Percentiles rank a stretch among this genome's conserved stretches.
Conservation (phyloP, 2,797 vertebrate species). For the Lagorchestes hirsutus region DNA sequence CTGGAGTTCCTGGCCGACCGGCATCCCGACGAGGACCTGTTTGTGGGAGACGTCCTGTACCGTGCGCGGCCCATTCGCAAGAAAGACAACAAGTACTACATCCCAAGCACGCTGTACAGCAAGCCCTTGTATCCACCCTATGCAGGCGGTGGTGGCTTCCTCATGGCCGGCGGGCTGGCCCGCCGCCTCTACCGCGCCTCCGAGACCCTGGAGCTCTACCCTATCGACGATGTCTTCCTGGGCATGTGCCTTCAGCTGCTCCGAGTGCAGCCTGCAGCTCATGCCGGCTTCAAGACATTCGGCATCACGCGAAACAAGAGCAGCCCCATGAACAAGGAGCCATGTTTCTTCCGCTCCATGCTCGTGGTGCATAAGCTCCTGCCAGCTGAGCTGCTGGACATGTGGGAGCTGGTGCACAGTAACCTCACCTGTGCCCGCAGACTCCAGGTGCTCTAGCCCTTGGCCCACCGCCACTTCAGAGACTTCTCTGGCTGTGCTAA, state of each 20-base stretch:
- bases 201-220: constrained; percentile 92
- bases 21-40: constrained; percentile 85
- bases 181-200: constrained; percentile 89
- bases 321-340: constrained; percentile 96
- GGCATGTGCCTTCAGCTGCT: constrained; percentile 97
- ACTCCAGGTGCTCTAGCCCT: constrained; percentile 89
- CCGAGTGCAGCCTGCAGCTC: constrained; percentile 90
- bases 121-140: constrained; percentile 94
- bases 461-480: not conserved
- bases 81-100: constrained; percentile 97
- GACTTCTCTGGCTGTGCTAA: not conserved
- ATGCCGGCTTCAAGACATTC: constrained; percentile 96
- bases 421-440: constrained; percentile 93
- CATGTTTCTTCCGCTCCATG: constrained; percentile 95
- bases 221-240: constrained; percentile 96
- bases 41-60: constrained; percentile 93
- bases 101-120: constrained; percentile 91
- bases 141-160: constrained; percentile 95
- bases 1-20: constrained; percentile 92
- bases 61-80: constrained; percentile 93
- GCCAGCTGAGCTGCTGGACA: constrained; percentile 90
- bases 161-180: constrained; percentile 92
- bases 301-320: constrained; percentile 94
- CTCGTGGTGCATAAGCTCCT: constrained; percentile 98
- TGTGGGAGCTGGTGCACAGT: constrained; percentile 95